Evolutionary conservation across 1,140 invertebrate species (phyloP).

Genomic region (Drepana arcuata): DNA sequence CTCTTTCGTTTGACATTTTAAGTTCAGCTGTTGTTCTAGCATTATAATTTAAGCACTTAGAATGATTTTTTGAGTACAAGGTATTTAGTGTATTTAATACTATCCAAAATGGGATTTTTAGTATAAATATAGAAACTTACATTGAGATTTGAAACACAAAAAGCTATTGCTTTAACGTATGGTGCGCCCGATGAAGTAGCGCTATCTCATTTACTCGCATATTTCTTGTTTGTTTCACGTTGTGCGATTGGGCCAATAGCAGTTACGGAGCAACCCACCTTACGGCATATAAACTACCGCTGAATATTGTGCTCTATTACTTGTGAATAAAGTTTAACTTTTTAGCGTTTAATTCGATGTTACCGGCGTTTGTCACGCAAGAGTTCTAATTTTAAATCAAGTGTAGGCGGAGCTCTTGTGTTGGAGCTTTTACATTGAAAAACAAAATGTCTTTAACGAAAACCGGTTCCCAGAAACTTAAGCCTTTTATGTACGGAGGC

Average conservation of each 20-base stretch:
- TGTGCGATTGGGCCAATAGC: constrained; percentile 62
- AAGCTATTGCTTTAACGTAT: too few species aligned
- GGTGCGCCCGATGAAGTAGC: constrained; percentile 25
- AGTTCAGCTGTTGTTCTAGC: constrained; percentile 17
- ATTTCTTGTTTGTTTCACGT: constrained; percentile 65
- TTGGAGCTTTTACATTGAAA: constrained; percentile 64
- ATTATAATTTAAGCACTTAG: too few species aligned
- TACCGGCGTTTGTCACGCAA: constrained; percentile 67
- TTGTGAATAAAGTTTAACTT: constrained; percentile 64
- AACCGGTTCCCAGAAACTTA: constrained; percentile 67
- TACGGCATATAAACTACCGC: constrained; percentile 56
- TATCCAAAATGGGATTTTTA: too few species aligned
- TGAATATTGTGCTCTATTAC: constrained; percentile 60
- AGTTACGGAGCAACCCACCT: constrained; percentile 67
- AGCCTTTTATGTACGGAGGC: constrained; percentile 61
- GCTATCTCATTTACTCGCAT: constrained; percentile 48
- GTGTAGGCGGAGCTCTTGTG: constrained; percentile 66
- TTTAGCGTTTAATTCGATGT: constrained; percentile 58
- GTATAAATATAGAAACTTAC: too few species aligned
- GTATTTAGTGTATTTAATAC: too few species aligned
- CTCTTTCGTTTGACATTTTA: constrained; percentile 26
- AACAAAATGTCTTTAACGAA: constrained; percentile 67
- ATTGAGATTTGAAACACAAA: too few species aligned
- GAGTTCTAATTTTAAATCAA: constrained; percentile 71
- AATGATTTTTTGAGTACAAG: too few species aligned